Base-by-base conservation (phyloP, 2,888 invertebrate species). In the Keiferia lycopersicella region DNA sequence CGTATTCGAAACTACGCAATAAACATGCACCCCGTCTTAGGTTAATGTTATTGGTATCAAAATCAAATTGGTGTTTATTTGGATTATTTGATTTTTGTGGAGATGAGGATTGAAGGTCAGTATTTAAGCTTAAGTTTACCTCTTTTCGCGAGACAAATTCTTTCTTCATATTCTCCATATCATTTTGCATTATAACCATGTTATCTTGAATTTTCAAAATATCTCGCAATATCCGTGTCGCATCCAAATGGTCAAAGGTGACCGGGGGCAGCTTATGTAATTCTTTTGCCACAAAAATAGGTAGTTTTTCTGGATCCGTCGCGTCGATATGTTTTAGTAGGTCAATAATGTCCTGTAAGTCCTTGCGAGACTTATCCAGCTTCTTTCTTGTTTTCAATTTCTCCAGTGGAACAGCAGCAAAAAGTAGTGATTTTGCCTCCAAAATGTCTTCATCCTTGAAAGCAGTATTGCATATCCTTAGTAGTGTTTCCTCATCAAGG, bases 171-270 rank as follows among this genome's bases (percentile, higher is more conserved):
- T 22, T 2, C 3, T 8, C 12, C 20, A 60, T 12, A 2, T 60
- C 60, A 2, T 14, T 39, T 41, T 41, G 41, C 12, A 41, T 2
- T 14, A 41, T 2, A 1, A 41, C 2, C 16, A 51, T 12, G 12
- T 51, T 2, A 20, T 51, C 12, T 16, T 39, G 18, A 10, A 58
- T 6, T 16, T 3, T 18, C 6, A 58, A 14, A 11, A 58, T 38
- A 22, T 62, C 62, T 16, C 56, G 60, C 12, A 63, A 39, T 3
- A 65, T 14, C 6, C 48, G 30, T 0, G 59, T 61, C 8, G 50
- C 61, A 22, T 65, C 63, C 8, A 63, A 12, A n/a, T 65, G 65
- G 18, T 65, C 60, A 18, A 65, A 65, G 0, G 65, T 62, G 11
- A 65, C 22, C 0, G 65, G 65, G 10, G 65, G 63, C 2, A 65